phyloP scores from a whole-genome alignment of 2,888 invertebrate genomes.

The Pyrrhia umbra region DNA sequence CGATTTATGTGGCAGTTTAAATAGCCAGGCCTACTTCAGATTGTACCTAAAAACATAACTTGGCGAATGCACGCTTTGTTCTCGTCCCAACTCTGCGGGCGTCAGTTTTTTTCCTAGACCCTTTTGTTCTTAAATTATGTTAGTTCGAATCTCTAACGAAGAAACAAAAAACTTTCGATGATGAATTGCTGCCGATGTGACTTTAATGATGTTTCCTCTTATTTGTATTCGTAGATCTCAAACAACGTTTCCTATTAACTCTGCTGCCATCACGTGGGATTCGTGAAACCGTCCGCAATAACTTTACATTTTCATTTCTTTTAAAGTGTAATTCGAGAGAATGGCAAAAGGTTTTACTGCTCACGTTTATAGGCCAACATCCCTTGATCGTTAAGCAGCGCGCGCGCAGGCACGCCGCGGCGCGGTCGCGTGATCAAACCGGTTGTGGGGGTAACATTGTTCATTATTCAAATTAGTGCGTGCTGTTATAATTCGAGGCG shows the following conservation, averaged over 20 bases:
- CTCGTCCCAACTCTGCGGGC: conserved; percentile 79
- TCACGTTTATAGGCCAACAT: conserved; percentile 78
- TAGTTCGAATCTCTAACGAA: conserved; percentile 78
- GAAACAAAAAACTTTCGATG: conserved; percentile 78
- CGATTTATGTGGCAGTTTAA: conserved; percentile 87
- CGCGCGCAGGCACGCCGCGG: conserved; percentile 66
- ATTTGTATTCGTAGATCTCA: conserved; percentile 46
- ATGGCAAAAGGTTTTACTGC: conserved; percentile 73
- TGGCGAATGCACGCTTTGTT: conserved; percentile 82
- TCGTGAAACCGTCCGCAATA: conserved; percentile 59
- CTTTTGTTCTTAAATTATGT: conserved; percentile 88
- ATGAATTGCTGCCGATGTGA: conserved; percentile 74
- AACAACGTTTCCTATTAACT: conserved; percentile 33
- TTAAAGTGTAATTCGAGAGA: conserved; percentile 63
- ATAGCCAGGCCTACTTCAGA: conserved; percentile 79
- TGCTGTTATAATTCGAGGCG: conserved; percentile 84
- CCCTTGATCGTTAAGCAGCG: conserved; percentile 75
- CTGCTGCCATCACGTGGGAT: conserved; percentile 51
- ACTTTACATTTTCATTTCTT: conserved; percentile 58
- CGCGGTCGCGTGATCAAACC: conserved; percentile 82
- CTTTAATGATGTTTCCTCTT: conserved; percentile 64
- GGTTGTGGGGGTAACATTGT: conserved; percentile 84
- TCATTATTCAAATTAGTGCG: conserved; percentile 89
- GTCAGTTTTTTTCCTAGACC: conserved; percentile 77
- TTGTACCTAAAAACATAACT: conserved; percentile 79